Evolutionary conservation across 2,113 vertebrate species (phyloP).

Genomic region (Tympanuchus pallidicinctus): DNA sequence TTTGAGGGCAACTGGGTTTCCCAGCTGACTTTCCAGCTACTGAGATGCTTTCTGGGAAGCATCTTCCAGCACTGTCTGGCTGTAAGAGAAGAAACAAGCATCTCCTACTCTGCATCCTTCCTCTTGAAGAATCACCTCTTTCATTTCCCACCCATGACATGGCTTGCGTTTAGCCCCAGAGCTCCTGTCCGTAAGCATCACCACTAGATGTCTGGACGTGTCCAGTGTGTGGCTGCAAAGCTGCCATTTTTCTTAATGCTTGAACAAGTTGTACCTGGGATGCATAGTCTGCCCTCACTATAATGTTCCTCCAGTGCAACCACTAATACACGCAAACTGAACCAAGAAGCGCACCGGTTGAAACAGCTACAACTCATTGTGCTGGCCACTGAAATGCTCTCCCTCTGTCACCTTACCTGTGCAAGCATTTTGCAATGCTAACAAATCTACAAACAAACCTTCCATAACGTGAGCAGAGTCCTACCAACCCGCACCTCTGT

Average conservation of each 20-base stretch:
- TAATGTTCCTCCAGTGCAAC: background rate
- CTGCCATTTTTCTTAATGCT: background rate
- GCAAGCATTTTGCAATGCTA: slow-evolving; percentile 35
- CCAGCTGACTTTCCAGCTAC: background rate
- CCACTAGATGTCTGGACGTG: accelerated
- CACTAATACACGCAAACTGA: background rate
- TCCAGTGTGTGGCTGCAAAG: background rate
- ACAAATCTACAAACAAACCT: slow-evolving; percentile 29
- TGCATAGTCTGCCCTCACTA: background rate
- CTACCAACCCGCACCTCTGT: background rate
- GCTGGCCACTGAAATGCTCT: background rate
- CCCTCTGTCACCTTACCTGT: background rate
- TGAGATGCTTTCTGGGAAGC: background rate
- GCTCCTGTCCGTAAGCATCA: background rate
- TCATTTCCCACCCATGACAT: background rate
- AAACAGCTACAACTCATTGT: background rate
- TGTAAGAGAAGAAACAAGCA: background rate
- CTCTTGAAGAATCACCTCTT: background rate
- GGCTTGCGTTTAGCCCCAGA: background rate
- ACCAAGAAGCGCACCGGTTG: background rate
- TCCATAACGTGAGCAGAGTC: slow-evolving; percentile 52
- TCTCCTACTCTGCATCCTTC: background rate
- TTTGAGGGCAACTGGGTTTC: background rate
- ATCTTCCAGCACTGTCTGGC: accelerated
- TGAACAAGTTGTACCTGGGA: background rate